These are phyloP conservation scores for Microcaecilia unicolor DNA, from an alignment of 2,797 vertebrate genomes.

Conservation along the genomic window DNA sequence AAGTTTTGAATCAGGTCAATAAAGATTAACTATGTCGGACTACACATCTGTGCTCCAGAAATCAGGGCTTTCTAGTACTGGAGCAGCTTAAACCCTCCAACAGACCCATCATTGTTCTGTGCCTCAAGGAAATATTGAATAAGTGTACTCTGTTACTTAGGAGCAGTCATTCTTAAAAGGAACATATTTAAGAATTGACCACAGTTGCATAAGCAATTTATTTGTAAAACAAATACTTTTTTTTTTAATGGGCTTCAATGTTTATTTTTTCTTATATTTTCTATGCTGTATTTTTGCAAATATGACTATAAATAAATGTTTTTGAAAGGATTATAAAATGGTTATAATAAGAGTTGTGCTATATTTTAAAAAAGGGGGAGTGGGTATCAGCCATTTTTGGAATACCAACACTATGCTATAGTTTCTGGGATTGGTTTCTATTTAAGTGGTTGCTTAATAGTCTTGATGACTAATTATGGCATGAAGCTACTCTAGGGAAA, in stretches of 20 bases:
- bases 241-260: conserved; percentile 2
- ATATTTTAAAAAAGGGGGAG: background rate
- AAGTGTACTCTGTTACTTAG: conserved; percentile 11
- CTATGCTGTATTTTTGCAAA: conserved; percentile 8
- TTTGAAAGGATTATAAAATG: background rate
- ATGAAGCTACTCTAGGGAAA: background rate
- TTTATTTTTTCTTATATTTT: conserved; percentile 2
- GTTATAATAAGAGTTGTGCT: conserved; percentile 6
- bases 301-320: conserved; percentile 1
- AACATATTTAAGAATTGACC: conserved; percentile 10
- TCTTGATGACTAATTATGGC: too few species aligned
- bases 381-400: background rate
- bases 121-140: too few species aligned
- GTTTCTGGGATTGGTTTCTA: too few species aligned
- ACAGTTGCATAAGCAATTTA: conserved; percentile 9
- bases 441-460: too few species aligned
- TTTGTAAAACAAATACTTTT: conserved; percentile 16
- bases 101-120: too few species aligned
- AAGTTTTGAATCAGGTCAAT: too few species aligned
- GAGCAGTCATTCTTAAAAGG: conserved; percentile 5
- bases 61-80: too few species aligned
- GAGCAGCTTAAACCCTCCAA: too few species aligned
- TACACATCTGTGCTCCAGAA: too few species aligned
- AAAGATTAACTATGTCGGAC: too few species aligned
- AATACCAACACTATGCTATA: conserved; percentile 11